phyloP scores from a whole-genome alignment of 2,797 vertebrate genomes.

The Oreonectes daqikongensis region DNA sequence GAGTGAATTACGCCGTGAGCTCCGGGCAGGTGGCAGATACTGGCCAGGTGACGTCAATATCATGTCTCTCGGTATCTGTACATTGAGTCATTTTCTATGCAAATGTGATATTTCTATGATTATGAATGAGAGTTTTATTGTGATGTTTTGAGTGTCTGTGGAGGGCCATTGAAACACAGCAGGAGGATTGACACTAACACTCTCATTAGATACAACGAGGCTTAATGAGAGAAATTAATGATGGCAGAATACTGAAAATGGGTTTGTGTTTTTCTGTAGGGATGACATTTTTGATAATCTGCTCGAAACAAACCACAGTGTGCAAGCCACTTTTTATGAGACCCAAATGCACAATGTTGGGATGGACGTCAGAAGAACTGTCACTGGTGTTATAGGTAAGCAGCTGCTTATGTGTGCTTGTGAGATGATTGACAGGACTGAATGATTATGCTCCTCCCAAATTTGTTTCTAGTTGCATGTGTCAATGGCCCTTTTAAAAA shows the following conservation, averaged over 20 bases:
- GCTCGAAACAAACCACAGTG: background rate
- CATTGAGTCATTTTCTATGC: background rate
- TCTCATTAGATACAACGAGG: conserved; percentile 33
- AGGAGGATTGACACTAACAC: conserved; percentile 28
- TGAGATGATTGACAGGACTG: background rate
- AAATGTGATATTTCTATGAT: conserved; percentile 7
- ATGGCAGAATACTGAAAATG: conserved; percentile 15
- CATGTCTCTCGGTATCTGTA: conserved; percentile 31
- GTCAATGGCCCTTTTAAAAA: background rate
- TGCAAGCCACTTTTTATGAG: background rate
- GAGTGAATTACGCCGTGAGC: conserved; percentile 23
- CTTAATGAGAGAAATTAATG: conserved; percentile 48
- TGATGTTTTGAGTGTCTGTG: conserved; percentile 22
- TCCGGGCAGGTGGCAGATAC: conserved; percentile 38
- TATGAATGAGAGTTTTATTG: conserved; percentile 33
- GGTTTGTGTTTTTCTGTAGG: background rate
- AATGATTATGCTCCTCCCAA: background rate
- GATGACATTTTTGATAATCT: background rate
- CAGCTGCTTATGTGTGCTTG: conserved; percentile 1
- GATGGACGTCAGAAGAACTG: background rate
- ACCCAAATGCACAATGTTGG: background rate
- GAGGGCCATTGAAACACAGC: conserved; percentile 31
- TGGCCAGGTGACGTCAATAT: conserved; percentile 43
- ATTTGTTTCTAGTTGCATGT: background rate
- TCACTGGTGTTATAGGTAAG: background rate